Percentiles rank a stretch among this genome's conserved stretches.
Conservation (phyloP, 2,888 invertebrate genomes). For the Noctua comes region DNA sequence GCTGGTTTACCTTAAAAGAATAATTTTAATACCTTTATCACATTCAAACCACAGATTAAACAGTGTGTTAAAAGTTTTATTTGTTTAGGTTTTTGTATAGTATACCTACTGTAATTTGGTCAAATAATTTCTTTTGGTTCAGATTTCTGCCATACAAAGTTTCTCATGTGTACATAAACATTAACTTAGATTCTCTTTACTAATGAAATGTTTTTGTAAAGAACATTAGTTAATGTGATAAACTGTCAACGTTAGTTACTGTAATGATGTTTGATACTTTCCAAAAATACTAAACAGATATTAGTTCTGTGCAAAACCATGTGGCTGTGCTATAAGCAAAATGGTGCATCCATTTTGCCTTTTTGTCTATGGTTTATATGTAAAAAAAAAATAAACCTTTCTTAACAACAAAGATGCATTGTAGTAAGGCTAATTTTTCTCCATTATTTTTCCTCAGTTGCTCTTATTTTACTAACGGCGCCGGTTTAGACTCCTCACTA, state of each 20-base stretch:
- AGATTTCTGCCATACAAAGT: not conserved
- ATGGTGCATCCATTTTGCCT: too few relatives aligned
- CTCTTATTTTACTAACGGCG: not conserved
- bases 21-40: not conserved
- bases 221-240: not conserved
- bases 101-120: not conserved
- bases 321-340: not conserved
- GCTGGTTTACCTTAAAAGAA: conserved; percentile 11
- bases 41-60: not conserved
- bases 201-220: not conserved
- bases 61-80: not conserved
- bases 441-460: not conserved
- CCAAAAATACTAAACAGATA: not conserved
- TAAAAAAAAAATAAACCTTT: not conserved
- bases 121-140: not conserved
- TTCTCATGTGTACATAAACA: not conserved
- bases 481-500: not conserved
- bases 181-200: not conserved
- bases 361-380: not conserved
- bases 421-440: not conserved
- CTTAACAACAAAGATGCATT: not conserved
- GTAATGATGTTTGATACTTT: too few relatives aligned
- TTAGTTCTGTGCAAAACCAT: not conserved
- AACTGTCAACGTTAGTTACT: too few relatives aligned
- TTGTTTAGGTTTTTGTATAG: not conserved